Evolutionary conservation across 2,113 vertebrate species (phyloP).

Genomic region (Noctilio leporinus): DNA sequence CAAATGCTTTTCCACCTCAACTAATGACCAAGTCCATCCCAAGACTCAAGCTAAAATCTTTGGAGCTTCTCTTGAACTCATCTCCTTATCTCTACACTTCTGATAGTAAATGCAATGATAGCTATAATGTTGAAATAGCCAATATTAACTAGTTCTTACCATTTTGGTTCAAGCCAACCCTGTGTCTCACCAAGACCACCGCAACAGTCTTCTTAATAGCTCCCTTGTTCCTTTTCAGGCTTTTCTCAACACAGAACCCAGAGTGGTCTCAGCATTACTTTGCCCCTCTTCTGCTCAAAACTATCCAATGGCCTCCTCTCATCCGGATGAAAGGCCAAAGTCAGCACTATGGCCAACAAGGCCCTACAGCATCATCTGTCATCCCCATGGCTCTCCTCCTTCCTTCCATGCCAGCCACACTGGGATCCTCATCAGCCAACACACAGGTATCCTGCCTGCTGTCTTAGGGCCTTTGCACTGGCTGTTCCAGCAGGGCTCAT

Average conservation of each 20-base stretch:
- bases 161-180: background rate
- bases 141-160: background rate
- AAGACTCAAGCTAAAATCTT: background rate
- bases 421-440: background rate
- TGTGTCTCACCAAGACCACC: background rate
- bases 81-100: background rate
- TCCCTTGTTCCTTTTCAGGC: background rate
- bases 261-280: background rate
- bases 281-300: background rate
- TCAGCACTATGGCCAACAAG: background rate
- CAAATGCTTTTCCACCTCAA: background rate
- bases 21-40: background rate
- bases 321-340: background rate
- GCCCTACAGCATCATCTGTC: background rate
- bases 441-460: background rate
- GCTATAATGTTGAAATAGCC: background rate
- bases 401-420: background rate
- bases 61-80: background rate
- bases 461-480: background rate
- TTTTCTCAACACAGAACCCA: conserved; percentile 1
- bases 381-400: background rate
- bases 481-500: background rate
- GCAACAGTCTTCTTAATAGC: background rate
- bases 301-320: background rate
- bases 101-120: background rate